Conservation (phyloP, 2,797 vertebrate genomes). For the Melanotaenia parkinsoni region DNA sequence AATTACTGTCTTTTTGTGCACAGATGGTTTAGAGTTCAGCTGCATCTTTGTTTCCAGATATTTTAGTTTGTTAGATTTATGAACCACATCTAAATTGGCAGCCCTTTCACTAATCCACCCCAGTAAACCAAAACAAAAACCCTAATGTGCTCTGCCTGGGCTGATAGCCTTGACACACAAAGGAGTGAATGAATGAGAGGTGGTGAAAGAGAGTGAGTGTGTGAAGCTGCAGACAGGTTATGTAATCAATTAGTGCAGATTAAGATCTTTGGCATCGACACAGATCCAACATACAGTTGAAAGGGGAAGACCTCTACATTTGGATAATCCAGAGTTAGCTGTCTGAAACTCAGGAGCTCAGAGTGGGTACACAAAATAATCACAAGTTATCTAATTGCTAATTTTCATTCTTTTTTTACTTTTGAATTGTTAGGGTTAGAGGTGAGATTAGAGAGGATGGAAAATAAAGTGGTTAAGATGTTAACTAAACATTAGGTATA, state of each 20-base stretch:
- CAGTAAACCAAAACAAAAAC: slow-evolving; percentile 46
- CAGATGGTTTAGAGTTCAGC: slow-evolving; percentile 4
- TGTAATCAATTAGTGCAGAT: slow-evolving; percentile 74
- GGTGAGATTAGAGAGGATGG: neutral
- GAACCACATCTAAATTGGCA: slow-evolving; percentile 30
- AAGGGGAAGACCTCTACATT: slow-evolving; percentile 26
- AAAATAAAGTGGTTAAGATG: neutral
- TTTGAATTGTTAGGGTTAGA: neutral
- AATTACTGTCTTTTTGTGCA: slow-evolving; percentile 10
- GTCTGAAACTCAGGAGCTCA: neutral
- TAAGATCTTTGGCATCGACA: slow-evolving; percentile 68
- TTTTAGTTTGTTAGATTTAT: slow-evolving; percentile 33
- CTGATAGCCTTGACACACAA: slow-evolving; percentile 69
- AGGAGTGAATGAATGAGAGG: slow-evolving; percentile 45
- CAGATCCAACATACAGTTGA: slow-evolving; percentile 49
- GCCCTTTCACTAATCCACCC: slow-evolving; percentile 31
- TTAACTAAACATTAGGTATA: neutral
- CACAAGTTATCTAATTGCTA: neutral
- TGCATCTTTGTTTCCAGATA: slow-evolving; percentile 19
- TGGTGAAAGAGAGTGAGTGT: slow-evolving; percentile 6
- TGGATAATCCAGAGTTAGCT: slow-evolving; percentile 21
- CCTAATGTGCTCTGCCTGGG: slow-evolving; percentile 53
- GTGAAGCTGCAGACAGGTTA: slow-evolving; percentile 59
- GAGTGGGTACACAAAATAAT: neutral
- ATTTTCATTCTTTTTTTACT: neutral